These are phyloP conservation scores for Drosophila auraria DNA, from an alignment of 1,140 invertebrate genomes.

Conservation along the genomic window DNA sequence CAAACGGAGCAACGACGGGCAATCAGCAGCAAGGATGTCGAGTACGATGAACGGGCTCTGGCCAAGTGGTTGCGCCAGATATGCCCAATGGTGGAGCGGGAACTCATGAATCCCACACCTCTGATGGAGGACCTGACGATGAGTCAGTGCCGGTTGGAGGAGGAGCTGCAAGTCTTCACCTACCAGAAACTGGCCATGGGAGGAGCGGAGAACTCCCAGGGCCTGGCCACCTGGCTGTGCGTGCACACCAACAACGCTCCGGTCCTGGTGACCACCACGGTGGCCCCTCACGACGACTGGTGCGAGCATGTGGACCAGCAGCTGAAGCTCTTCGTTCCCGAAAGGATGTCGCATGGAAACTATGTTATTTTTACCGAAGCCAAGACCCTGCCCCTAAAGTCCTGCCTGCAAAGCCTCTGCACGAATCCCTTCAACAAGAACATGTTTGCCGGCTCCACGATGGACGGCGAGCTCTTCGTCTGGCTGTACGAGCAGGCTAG, in stretches of 20 bases:
- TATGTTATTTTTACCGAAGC: constrained; percentile 65
- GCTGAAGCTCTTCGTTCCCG: constrained; percentile 69
- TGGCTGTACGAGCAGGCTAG: constrained; percentile 63
- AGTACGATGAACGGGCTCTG: constrained; percentile 70
- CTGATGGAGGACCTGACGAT: constrained; percentile 45
- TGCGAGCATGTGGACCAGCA: constrained; percentile 79
- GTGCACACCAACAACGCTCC: constrained; percentile 82
- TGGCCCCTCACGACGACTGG: constrained; percentile 80
- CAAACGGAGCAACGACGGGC: constrained; percentile 61
- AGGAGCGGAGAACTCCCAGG: constrained; percentile 65
- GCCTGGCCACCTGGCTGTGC: constrained; percentile 75
- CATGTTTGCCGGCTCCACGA: constrained; percentile 76
- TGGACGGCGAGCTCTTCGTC: constrained; percentile 76
- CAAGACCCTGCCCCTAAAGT: constrained; percentile 64
- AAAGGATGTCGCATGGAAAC: constrained; percentile 63
- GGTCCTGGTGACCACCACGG: constrained; percentile 66
- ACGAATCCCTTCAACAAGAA: constrained; percentile 77
- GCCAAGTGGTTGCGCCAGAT: constrained; percentile 73
- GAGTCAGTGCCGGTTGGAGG: constrained; percentile 43
- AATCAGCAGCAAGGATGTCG: not conserved
- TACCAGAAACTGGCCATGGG: constrained; percentile 71
- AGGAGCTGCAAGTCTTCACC: constrained; percentile 65
- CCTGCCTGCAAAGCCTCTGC: constrained; percentile 67
- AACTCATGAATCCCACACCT: constrained; percentile 72
- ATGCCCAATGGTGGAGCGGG: constrained; percentile 69